phyloP scores from a whole-genome alignment of 2,888 invertebrate genomes.

The Chaitophorus viminalis region DNA sequence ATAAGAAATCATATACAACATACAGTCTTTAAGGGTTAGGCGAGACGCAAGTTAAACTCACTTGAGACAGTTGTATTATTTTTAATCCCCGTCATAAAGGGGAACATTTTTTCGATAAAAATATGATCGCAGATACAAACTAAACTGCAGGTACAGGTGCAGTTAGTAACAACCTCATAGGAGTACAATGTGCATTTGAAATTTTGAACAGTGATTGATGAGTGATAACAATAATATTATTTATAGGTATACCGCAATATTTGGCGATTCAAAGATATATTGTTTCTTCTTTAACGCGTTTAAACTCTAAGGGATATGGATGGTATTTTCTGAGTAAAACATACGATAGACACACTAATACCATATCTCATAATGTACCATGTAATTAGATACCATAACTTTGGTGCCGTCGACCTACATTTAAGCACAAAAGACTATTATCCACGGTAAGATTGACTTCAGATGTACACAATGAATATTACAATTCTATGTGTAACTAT shows the following conservation, averaged over 20 bases:
- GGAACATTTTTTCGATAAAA: slow-evolving; percentile 25
- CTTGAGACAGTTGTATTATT: slow-evolving; percentile 2
- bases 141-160: neutral
- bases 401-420: slow-evolving; percentile 60
- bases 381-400: slow-evolving; percentile 58
- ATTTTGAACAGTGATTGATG: neutral
- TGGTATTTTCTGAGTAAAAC: slow-evolving; percentile 32
- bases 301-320: neutral
- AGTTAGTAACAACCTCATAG: no score
- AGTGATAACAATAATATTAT: neutral
- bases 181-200: neutral
- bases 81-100: neutral
- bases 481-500: slow-evolving; percentile 12
- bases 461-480: slow-evolving; percentile 31
- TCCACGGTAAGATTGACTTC: slow-evolving; percentile 58
- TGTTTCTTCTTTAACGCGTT: neutral
- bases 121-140: neutral
- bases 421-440: slow-evolving; percentile 53
- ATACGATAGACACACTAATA: slow-evolving; percentile 1
- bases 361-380: slow-evolving; percentile 42
- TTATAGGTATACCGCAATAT: neutral
- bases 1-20: neutral
- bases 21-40: slow-evolving; percentile 4
- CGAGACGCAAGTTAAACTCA: slow-evolving; percentile 5
- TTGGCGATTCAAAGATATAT: neutral